These are phyloP conservation scores for Archips xylosteana DNA, from an alignment of 2,888 invertebrate genomes.

Conservation along the genomic window DNA sequence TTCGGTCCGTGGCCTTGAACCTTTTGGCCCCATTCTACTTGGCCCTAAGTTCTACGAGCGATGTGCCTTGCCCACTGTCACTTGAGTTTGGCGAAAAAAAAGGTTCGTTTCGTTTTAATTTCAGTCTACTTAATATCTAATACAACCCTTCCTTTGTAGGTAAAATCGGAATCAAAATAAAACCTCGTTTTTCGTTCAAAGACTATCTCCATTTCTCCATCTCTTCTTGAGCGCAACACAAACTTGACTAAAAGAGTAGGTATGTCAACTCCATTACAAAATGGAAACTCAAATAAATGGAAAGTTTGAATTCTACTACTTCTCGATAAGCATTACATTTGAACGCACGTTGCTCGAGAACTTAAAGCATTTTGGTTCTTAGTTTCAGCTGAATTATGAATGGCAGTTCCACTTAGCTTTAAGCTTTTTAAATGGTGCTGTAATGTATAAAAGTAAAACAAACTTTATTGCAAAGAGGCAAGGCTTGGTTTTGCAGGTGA, in stretches of 20 bases:
- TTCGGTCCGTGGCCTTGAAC: too few species aligned
- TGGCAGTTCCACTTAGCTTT: not conserved
- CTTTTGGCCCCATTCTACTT: too few species aligned
- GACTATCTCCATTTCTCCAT: not conserved
- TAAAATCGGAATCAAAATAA: not conserved
- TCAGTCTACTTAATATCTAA: too few species aligned
- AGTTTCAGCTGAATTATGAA: slow-evolving; percentile 1
- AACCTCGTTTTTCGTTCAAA: not conserved
- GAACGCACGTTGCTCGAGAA: not conserved
- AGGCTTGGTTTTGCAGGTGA: not conserved
- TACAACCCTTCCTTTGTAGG: not conserved
- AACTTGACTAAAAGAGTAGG: not conserved
- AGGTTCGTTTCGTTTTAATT: too few species aligned
- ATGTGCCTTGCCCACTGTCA: too few species aligned
- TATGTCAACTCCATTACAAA: not conserved
- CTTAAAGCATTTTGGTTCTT: not conserved
- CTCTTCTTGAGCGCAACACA: not conserved
- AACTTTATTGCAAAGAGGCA: not conserved
- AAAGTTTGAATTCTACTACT: not conserved
- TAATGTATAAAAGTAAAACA: not conserved
- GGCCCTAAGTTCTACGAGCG: too few species aligned
- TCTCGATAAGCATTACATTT: not conserved
- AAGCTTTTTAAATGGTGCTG: not conserved
- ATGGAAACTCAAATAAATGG: not conserved
- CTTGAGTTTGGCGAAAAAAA: too few species aligned